phyloP scores from a whole-genome alignment of 2,888 invertebrate genomes.

The Ypsolopha sequella region DNA sequence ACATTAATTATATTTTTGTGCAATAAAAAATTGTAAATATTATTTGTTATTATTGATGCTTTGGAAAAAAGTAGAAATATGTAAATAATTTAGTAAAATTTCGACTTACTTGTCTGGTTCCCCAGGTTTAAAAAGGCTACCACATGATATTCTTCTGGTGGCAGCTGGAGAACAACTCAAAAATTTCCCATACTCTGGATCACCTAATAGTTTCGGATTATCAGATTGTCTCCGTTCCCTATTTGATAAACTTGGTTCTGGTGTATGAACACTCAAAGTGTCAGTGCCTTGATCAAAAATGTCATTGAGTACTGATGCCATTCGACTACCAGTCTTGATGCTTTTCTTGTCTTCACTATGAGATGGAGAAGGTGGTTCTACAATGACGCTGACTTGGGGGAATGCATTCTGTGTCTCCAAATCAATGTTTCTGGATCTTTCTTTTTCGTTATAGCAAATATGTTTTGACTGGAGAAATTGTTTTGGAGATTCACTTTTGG shows the following conservation, averaged over 20 bases:
- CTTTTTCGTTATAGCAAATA: neutral
- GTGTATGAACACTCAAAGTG: slow-evolving; percentile 50
- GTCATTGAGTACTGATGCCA: slow-evolving; percentile 60
- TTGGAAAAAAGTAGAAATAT: too few species aligned
- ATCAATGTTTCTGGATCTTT: too few species aligned
- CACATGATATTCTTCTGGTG: slow-evolving; percentile 90
- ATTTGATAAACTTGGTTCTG: slow-evolving; percentile 56
- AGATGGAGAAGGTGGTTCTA: slow-evolving; percentile 81
- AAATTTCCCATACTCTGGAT: slow-evolving; percentile 74
- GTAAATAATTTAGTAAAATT: too few species aligned
- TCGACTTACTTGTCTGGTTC: slow-evolving; percentile 72
- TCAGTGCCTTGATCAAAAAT: slow-evolving; percentile 55
- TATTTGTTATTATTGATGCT: too few species aligned
- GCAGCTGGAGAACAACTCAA: slow-evolving; percentile 86
- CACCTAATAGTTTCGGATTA: slow-evolving; percentile 73
- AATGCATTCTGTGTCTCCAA: slow-evolving; percentile 21
- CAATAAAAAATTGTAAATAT: too few species aligned
- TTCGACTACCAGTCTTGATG: slow-evolving; percentile 47
- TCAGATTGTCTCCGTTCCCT: slow-evolving; percentile 62
- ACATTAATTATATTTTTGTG: too few species aligned
- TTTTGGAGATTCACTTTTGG: slow-evolving; percentile 17
- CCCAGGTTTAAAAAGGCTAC: slow-evolving; percentile 85
- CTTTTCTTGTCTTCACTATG: slow-evolving; percentile 71
- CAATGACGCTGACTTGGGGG: slow-evolving; percentile 80
- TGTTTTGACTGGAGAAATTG: neutral